Evolutionary conservation across 2,888 invertebrate species (phyloP), one percentile per base, ranked within the genome.

Genomic region (Drosophila limbata): DNA sequence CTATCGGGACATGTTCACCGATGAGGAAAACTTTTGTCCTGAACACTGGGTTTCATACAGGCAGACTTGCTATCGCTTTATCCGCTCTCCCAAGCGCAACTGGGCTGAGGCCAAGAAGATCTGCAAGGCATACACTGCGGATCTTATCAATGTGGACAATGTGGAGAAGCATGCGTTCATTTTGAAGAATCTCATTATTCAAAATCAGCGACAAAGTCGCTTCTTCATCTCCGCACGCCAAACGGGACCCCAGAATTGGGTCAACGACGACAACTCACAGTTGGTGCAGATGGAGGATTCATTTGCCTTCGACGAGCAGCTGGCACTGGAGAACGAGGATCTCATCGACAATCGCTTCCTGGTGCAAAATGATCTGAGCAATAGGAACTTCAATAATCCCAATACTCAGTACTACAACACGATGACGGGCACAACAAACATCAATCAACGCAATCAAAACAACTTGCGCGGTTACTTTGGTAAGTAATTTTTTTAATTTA

Each of bases 141-240:
- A 98, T 90, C 93, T 98, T 57, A 93, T 96, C 0, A 95, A 96
- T 72, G 94, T 98, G 6, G 96, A 96, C 90, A 95, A 94, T 62
- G 93, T 95, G 4, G 97, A 97, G 68, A 98, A 98, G 91, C 98
- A 98, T 93, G 95, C 96, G 0, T 98, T 98, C 90, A 94, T 98
- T 42, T 94, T 97, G 8, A 95, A 96, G 74, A 96, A 96, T 90
- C 92, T 99, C n/a, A 95, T 96, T 88, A 93, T 94, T 86, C 94
- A 96, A 84, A 98, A 98, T 92, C 97, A 97, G 13, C 96, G 96
- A 79, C 97, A 97, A 91, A 94, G 96, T 66, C 94, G 95, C 5
- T 98, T 98, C 97, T 98, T 97, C 90, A 95, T 97, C 25, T 96
- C 97, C 50, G 96, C 96, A 0, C 95, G 95, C 63, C 96, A 96